Evolutionary conservation across 2,797 vertebrate species (phyloP), one percentile per base, ranked within the genome.

Genomic region (Xiphophorus birchmanni): DNA sequence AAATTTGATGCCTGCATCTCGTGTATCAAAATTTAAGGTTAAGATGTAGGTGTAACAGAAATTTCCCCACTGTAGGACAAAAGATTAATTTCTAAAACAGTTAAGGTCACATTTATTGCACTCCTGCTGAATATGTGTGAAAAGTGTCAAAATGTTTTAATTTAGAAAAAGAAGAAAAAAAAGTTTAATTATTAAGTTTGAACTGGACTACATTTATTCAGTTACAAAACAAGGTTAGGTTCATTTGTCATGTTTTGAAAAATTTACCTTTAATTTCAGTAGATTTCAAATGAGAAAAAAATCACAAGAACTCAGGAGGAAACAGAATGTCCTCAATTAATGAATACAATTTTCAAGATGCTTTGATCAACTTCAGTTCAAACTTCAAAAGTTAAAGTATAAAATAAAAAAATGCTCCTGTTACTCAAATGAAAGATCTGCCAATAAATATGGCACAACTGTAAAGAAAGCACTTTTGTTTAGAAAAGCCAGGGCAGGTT

Each of bases 11-110:
- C 17, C 9, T 52, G 11, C 75, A 73, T 60, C 76, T 47, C 48
- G 76, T 73, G 74, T 76, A 75, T 81, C 12, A 72, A 72, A 81
- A 58, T 29, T 72, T 67, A 35, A 65, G 3, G 15, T 32, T 78
- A 40, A 84, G 56, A 71, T 44, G 11, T 8, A 56, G 63, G 29
- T 72, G 50, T 0, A 15, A 15, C 40, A 44, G 3, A n/a, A 56
- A 56, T 12, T 12, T 56, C 26, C 23, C n/a, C n/a, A 60, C 2
- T 32, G 0, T 60, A 13, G 56, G 56, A 29, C 56, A 56, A 12
- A 11, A 56, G 5, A n/a, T n/a, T 0, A 5, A n/a, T 56, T 56
- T 56, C 26, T 56, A 13, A 56, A n/a, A 42, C 29, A 23, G 37
- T 42, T 1, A 4, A 10, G 18, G 23, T 35, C 60, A 35, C 37